Evolutionary conservation across 2,113 vertebrate genomes (phyloP), one percentile per base, ranked within the genome.

Genomic region (Gymnocephalus cernua): DNA sequence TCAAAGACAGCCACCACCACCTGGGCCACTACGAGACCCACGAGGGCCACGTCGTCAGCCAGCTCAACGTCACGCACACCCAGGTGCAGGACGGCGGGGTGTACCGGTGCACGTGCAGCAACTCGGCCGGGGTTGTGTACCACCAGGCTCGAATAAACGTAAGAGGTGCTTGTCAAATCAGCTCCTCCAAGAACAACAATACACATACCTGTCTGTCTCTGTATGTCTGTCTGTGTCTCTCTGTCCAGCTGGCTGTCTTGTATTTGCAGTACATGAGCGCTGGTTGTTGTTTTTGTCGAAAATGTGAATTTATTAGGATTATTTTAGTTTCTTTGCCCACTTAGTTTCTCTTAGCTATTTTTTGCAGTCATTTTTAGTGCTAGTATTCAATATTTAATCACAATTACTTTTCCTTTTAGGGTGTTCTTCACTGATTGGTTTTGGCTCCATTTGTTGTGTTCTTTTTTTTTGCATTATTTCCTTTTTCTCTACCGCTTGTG

Each of bases 61-160:
- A 99, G 94, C 96, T 99, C 89, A 99, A 99, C 64, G 97, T 99
- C 93, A 97, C 97, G 35, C 97, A 95, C 93, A 96, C 97, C 25
- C 97, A 97, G 95, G 98, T 99, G 93, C 96, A 95, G 64, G 98
- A 99, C 2, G 98, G 98, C 9, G 98, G 98, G 29, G 96, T 99
- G 82, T 99, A 99, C 93, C 97, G 98, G 91, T 99, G 98, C 94
- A 97, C 95, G 4, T 98, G 97, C 94, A 98, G 98, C 96, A 99
- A 99, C 94, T 99, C 98, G 59, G 98, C 98, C 5, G 98, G 98
- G 95, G 96, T 97, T 94, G 96, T 98, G 96, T 96, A 95, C 92
- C 99, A 99, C 97, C 98, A 99, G 98, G 98, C 98, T 98, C 98
- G 98, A 98, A 99, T 99, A 99, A 99, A 99, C 98, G 98, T 99